A percentile compares a stretch with the other conserved stretches of the same genome.
Evolutionary conservation across 2,888 invertebrate genomes (phyloP).

Genomic region (Tetramorium bicarinatum): DNA sequence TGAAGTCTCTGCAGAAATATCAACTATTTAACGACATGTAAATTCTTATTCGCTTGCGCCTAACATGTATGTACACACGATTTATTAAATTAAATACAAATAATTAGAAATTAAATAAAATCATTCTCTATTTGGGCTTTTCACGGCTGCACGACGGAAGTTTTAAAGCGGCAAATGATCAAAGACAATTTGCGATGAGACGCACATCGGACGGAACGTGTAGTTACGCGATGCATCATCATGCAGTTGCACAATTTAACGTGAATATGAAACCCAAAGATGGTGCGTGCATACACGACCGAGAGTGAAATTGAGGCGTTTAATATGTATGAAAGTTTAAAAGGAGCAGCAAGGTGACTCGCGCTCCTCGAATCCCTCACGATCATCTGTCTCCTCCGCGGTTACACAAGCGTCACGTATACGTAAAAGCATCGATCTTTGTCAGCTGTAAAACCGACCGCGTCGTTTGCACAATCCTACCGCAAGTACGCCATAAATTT

Average conservation of each 20-base stretch:
- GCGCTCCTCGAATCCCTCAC: slow-evolving; percentile 18
- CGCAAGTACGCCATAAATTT: slow-evolving; percentile 34
- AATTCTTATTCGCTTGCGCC: not conserved
- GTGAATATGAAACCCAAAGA: slow-evolving; percentile 61
- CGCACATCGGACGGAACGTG: slow-evolving; percentile 61
- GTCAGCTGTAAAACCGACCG: slow-evolving; percentile 44
- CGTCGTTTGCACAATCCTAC: slow-evolving; percentile 33
- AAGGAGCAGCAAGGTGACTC: slow-evolving; percentile 76
- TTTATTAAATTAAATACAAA: not conserved
- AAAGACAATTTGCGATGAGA: not conserved
- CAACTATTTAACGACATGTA: not conserved
- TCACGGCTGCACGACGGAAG: not conserved
- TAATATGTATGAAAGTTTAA: slow-evolving; percentile 82
- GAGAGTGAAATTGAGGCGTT: slow-evolving; percentile 80
- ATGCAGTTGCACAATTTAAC: slow-evolving; percentile 72
- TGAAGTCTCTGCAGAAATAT: not conserved
- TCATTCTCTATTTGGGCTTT: not conserved
- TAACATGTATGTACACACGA: not conserved
- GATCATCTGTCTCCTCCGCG: slow-evolving; percentile 48
- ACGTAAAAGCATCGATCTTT: slow-evolving; percentile 64
- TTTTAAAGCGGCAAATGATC: not conserved
- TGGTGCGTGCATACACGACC: slow-evolving; percentile 72
- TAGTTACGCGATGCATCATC: slow-evolving; percentile 78
- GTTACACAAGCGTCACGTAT: slow-evolving; percentile 55
- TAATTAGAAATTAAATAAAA: not conserved